Conservation (phyloP, 2,113 vertebrate species). For the Patagioenas fasciata region DNA sequence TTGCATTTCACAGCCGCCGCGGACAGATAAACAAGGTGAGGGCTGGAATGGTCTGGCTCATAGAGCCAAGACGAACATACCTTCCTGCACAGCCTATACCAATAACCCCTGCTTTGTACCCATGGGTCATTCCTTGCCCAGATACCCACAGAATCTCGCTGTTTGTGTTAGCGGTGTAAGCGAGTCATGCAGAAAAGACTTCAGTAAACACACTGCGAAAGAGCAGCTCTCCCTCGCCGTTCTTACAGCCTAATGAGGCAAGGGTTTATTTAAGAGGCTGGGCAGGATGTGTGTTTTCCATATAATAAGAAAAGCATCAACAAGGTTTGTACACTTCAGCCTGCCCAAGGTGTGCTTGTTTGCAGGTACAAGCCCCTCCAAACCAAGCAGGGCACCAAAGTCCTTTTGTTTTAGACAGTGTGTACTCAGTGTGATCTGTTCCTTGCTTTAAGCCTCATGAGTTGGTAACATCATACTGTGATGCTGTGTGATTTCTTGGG, state of each 20-base stretch:
- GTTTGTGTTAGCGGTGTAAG: not conserved
- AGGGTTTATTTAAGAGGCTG: not conserved
- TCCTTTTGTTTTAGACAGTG: not conserved
- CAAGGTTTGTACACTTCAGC: not conserved
- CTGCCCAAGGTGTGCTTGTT: not conserved
- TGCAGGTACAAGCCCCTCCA: not conserved
- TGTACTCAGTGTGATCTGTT: not conserved
- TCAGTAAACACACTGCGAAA: not conserved
- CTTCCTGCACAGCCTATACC: not conserved
- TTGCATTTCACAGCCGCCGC: accelerated
- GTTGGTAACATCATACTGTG: not conserved
- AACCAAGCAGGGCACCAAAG: not conserved
- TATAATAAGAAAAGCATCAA: not conserved
- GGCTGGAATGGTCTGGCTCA: not conserved
- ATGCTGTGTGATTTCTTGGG: too few species aligned
- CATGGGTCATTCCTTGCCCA: not conserved
- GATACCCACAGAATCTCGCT: not conserved
- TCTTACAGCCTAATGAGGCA: not conserved
- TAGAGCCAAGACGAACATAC: not conserved
- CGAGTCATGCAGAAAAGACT: not conserved
- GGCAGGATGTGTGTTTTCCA: not conserved
- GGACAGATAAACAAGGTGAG: not conserved
- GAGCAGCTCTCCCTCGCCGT: not conserved
- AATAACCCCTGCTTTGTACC: not conserved
- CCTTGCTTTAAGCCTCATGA: accelerated